A percentile compares a stretch with the other conserved stretches of the same genome.
Conservation (phyloP, 2,797 vertebrate species). For the Premnoplex brunnescens region DNA sequence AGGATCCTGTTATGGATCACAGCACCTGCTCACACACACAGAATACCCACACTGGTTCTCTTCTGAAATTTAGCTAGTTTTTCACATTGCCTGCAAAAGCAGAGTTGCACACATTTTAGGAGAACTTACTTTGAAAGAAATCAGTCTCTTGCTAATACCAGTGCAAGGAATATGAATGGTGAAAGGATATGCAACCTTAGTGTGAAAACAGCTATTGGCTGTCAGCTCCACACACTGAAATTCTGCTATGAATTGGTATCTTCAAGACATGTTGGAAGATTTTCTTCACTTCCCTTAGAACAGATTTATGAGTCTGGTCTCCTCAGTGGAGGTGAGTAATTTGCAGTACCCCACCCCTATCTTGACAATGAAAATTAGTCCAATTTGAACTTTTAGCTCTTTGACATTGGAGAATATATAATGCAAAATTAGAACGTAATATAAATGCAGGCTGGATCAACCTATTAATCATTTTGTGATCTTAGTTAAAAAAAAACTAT, state of each 20-base stretch:
- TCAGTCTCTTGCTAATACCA: not conserved
- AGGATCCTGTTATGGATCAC: not conserved
- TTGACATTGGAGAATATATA: slow-evolving; percentile 32
- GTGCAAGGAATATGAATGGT: slow-evolving; percentile 1
- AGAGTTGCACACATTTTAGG: not conserved
- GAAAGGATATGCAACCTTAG: not conserved
- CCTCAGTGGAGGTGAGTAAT: slow-evolving; percentile 35
- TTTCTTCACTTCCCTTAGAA: slow-evolving; percentile 26
- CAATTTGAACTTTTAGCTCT: slow-evolving; percentile 48
- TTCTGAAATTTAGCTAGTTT: slow-evolving; percentile 8
- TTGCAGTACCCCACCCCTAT: slow-evolving; percentile 42
- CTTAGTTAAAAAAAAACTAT: not conserved
- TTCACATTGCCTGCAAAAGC: slow-evolving; percentile 15
- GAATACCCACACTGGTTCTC: not conserved
- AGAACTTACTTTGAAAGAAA: slow-evolving; percentile 32
- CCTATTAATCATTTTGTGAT: slow-evolving; percentile 56
- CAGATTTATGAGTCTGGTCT: slow-evolving; percentile 38
- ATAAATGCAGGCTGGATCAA: slow-evolving; percentile 34
- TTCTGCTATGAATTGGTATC: not conserved
- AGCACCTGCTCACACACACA: not conserved
- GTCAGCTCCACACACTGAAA: not conserved
- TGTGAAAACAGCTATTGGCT: not conserved
- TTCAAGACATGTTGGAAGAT: not conserved
- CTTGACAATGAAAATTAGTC: slow-evolving; percentile 46
- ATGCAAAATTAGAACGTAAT: slow-evolving; percentile 35